Evolutionary conservation across 92 coral and sea anemone species (phyloP).

Genomic region (Muricea muricata): DNA sequence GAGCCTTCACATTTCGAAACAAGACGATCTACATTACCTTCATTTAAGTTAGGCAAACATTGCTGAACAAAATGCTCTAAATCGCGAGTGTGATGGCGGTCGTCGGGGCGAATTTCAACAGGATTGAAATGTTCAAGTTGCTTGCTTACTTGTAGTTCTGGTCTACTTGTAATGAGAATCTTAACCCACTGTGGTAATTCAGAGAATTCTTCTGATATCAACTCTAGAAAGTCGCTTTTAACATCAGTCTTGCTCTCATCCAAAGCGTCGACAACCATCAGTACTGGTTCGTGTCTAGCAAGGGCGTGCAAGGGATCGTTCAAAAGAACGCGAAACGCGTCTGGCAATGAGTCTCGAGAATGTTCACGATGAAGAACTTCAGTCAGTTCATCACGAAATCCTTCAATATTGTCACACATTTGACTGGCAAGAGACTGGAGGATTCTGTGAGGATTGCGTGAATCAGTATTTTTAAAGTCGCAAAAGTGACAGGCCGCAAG

Average conservation of each 20-base stretch:
- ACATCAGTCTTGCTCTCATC: slow-evolving; percentile 32
- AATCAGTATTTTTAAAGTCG: slow-evolving; percentile 26
- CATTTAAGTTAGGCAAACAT: neutral
- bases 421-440: slow-evolving; percentile 52
- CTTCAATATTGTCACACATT: slow-evolving; percentile 25
- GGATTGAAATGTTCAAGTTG: slow-evolving; percentile 17
- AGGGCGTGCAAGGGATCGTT: slow-evolving; percentile 23
- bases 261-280: neutral
- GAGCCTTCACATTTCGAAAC: slow-evolving; percentile 30
- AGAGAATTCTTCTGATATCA: slow-evolving; percentile 32
- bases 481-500: slow-evolving; percentile 51
- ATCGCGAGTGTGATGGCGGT: neutral
- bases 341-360: neutral
- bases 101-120: slow-evolving; percentile 1
- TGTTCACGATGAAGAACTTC: neutral
- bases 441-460: slow-evolving; percentile 24
- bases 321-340: slow-evolving; percentile 24
- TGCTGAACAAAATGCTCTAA: slow-evolving; percentile 19
- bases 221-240: slow-evolving; percentile 40
- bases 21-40: neutral
- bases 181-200: slow-evolving; percentile 40
- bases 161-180: slow-evolving; percentile 40
- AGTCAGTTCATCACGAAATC: neutral
- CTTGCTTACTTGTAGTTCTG: slow-evolving; percentile 13
- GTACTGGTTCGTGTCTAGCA: neutral